phyloP scores from a whole-genome alignment of 2,113 vertebrate species.

The Propithecus coquereli region DNA sequence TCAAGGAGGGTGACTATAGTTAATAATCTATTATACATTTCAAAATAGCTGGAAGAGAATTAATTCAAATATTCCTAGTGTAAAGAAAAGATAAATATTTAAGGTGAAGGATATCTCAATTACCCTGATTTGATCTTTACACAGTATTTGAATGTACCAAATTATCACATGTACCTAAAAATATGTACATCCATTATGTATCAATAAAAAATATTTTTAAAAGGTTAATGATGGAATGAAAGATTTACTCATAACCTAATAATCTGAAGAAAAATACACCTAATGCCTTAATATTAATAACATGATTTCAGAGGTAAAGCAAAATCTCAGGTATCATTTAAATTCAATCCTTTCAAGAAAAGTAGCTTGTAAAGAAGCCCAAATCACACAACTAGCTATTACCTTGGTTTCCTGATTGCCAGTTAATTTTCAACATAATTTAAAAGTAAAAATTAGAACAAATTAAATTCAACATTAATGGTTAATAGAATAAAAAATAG shows the following conservation, averaged over 20 bases:
- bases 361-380: not conserved
- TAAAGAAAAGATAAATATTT: not conserved
- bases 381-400: not conserved
- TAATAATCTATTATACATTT: not conserved
- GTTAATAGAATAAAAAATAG: conserved; percentile 18
- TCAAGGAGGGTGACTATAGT: not conserved
- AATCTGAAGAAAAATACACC: not conserved
- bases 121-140: not conserved
- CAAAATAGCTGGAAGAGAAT: not conserved
- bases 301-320: not conserved
- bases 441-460: not conserved
- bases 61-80: not conserved
- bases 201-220: not conserved
- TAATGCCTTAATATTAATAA: not conserved
- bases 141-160: not conserved
- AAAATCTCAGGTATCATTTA: conserved; percentile 7
- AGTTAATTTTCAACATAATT: not conserved
- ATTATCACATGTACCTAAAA: not conserved
- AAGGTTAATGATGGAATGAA: not conserved
- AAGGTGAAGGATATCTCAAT: not conserved
- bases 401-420: not conserved
- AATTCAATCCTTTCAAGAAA: conserved; percentile 11
- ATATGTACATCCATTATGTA: not conserved
- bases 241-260: not conserved
- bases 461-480: not conserved